Evolutionary conservation across 2,113 vertebrate species (phyloP).

Genomic region (Equus quagga): DNA sequence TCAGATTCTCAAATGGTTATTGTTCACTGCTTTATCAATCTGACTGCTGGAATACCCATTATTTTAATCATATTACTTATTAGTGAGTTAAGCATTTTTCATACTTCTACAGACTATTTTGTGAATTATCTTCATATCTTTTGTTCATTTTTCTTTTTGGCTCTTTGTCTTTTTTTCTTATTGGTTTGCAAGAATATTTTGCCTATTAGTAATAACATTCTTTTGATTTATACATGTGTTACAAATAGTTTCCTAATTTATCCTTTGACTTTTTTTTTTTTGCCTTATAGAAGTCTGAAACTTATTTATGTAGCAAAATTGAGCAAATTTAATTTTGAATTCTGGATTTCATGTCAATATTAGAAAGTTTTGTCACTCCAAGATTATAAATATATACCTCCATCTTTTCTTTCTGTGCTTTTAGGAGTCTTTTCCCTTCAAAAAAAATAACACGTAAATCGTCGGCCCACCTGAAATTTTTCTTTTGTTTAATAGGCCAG

Average conservation of each 20-base stretch:
- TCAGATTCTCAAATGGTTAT: neutral
- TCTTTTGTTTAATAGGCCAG: neutral
- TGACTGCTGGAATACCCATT: neutral
- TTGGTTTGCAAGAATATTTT: neutral
- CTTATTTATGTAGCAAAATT: conserved; percentile 2
- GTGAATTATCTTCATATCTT: neutral
- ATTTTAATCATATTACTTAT: neutral
- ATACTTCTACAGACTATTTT: neutral
- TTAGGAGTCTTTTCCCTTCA: neutral
- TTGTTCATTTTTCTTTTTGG: neutral
- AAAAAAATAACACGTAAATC: neutral
- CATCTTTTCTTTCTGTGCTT: neutral
- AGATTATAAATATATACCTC: neutral
- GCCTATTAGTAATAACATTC: neutral
- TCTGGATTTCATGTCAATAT: neutral
- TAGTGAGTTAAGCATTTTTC: neutral
- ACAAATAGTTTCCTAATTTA: neutral
- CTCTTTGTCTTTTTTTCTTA: neutral
- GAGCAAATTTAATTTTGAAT: neutral
- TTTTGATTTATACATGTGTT: neutral
- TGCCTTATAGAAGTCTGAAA: neutral
- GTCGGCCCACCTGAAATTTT: neutral
- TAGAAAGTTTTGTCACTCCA: neutral
- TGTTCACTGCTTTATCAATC: neutral
- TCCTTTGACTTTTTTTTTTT: neutral